Base-by-base conservation (phyloP, 2,797 vertebrate species). In the Lates japonicus region DNA sequence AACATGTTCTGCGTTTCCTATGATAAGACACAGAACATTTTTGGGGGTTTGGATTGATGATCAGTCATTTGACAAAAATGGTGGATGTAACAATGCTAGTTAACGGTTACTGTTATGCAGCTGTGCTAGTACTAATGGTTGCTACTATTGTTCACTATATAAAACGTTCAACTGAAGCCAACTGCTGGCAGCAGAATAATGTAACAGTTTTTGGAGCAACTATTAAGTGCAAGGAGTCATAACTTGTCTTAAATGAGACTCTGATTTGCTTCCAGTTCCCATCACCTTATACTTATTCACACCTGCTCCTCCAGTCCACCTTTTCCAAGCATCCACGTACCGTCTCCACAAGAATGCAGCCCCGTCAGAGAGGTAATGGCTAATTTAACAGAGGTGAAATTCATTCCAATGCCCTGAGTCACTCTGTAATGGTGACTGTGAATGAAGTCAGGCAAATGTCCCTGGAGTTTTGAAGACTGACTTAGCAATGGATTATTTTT, bases 361-460 rank as follows among this genome's bases (percentile, higher is more conserved):
- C 49, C 22, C 67, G 62, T 79, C 58, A 76, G 35, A 74, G 39
- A 19, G 22, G 67, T 78, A 76, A 88, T 84, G 74, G 62, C 72
- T 78, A 79, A 88, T 91, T 87, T 78, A 71, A 54, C 74, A 42
- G 60, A 71, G 66, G 67, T 52, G 54, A 80, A 84, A 80, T 76
- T 73, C 48, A 78, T 74, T 68, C 55, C 70, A 52, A 57, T 70
- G 67, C 80, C 67, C 70, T 59, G 82, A 88, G 66, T 86, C 81
- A 58, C 54, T 80, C 61, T 41, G 64, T 77, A 80, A 87, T 84
- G 75, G 62, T 17, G 74, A 76, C 66, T 68, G 44, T 74, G 70
- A 91, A 85, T 80, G 82, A 87, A 87, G 79, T 81, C 76, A 54
- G 73, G 75, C 69, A 78, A 87, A 85, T 71, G 66, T 91, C 82